These are phyloP conservation scores for Chydorus sphaericus DNA, from an alignment of 2,888 invertebrate genomes.

Conservation along the genomic window DNA sequence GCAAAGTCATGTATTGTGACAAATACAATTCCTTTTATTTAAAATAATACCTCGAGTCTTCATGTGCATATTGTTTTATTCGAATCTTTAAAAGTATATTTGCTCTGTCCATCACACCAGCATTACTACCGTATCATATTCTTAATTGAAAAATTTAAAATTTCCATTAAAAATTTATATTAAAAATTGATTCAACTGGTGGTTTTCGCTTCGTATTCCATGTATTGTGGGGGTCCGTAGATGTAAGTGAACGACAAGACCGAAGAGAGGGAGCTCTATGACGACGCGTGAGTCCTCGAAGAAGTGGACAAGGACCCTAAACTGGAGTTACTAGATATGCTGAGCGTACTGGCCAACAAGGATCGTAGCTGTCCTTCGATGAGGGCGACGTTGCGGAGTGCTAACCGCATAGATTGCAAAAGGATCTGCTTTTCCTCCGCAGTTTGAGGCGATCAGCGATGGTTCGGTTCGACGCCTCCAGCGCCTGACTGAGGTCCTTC, in stretches of 20 bases:
- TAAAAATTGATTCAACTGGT: no score
- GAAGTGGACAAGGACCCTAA: slow-evolving; percentile 84
- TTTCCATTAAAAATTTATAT: no score
- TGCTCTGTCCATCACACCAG: no score
- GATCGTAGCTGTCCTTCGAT: slow-evolving; percentile 82
- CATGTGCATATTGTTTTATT: no score
- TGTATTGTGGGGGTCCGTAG: slow-evolving; percentile 69
- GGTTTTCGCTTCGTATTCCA: no score
- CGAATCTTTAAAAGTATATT: no score
- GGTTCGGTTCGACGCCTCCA: slow-evolving; percentile 81
- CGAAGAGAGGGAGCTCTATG: slow-evolving; percentile 52
- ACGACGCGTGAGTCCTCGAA: slow-evolving; percentile 33
- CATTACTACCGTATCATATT: no score
- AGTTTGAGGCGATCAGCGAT: slow-evolving; percentile 78
- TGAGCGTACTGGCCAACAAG: slow-evolving; percentile 81
- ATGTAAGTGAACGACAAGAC: slow-evolving; percentile 62
- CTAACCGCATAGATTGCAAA: slow-evolving; percentile 73
- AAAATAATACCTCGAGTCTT: no score
- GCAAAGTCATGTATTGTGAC: no score
- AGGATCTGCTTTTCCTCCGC: slow-evolving; percentile 83
- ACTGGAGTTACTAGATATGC: slow-evolving; percentile 86
- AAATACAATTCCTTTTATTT: no score
- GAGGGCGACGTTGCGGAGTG: slow-evolving; percentile 72
- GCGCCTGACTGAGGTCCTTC: slow-evolving; percentile 77
- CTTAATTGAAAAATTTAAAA: no score